Evolutionary conservation across 1,140 invertebrate species (phyloP), one percentile per base, ranked within the genome.

Genomic region (Eufriesea mexicana): DNA sequence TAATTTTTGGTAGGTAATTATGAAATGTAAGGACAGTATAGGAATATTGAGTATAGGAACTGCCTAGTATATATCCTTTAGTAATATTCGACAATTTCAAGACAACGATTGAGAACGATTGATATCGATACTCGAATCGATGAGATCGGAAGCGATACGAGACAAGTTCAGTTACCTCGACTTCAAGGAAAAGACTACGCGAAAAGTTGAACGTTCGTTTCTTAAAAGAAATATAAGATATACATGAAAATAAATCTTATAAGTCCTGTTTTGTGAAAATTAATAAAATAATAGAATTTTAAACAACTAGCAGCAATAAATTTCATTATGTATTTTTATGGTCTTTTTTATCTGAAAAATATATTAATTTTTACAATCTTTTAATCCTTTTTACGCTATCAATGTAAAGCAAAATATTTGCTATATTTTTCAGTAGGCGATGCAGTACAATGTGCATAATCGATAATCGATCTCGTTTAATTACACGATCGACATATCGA

Each of bases 401-500:
- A 28, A 45, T 8, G 25, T 20, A 47, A 55, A 28, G 28, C 20
- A 55, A 54, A 74, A 51, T 64, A 67, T 61, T 62, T 42, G 68
- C 47, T 16, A 28, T 54, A 20, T 67, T 75, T 66, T 81, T 20
- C n/a, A 75, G 28, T 49, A 54, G 45, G n/a, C 28, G 72, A 45
- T 59, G 55, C 28, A 25, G 9, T 10, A 76, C 42, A 47, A 75
- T 55, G 61, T 64, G 42, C 23, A n/a, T 14, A 51, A 82, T 82
- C 79, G 51, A 82, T 82, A 76, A 82, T 76, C 73, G 79, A 81
- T 82, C 51, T 75, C 18, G 62, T 67, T 51, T 76, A 64, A 76
- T 76, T 67, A 76, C 1, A 45, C 73, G 62, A 82, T 76, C 47
- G n/a, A 23, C 6, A 73, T 25, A 6, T 42, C 20, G 42, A 67